A percentile compares a stretch with the other conserved stretches of the same genome.
Evolutionary conservation across 1,140 invertebrate species (phyloP).

Genomic region (Musca domestica): DNA sequence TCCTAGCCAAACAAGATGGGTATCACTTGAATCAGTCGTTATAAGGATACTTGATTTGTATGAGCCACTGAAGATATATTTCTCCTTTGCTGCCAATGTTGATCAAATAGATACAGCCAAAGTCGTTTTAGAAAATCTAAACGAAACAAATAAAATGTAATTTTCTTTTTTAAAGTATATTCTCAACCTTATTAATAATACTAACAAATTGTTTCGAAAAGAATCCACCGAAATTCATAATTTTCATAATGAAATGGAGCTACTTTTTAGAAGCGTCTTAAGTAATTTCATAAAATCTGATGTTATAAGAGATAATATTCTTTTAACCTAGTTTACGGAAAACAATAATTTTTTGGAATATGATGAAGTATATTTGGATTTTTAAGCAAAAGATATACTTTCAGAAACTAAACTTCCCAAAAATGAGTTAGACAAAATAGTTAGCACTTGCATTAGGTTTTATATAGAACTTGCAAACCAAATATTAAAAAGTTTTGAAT

Average conservation of each 20-base stretch:
- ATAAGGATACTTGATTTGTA: too few species aligned
- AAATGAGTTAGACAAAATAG: too few species aligned
- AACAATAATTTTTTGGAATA: neutral
- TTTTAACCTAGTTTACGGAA: neutral
- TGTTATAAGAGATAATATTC: neutral
- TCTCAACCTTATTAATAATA: too few species aligned
- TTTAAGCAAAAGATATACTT: too few species aligned
- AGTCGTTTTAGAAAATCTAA: too few species aligned
- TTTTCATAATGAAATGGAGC: neutral
- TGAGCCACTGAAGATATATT: too few species aligned
- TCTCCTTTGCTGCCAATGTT: too few species aligned
- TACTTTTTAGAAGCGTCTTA: too few species aligned
- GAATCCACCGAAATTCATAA: slow-evolving; percentile 9
- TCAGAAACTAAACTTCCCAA: too few species aligned
- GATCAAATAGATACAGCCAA: too few species aligned
- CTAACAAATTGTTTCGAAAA: slow-evolving; percentile 5
- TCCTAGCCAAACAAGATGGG: neutral
- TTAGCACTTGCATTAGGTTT: slow-evolving; percentile 1
- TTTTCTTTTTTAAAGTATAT: too few species aligned
- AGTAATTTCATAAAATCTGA: slow-evolving; percentile 8
- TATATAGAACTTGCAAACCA: neutral
- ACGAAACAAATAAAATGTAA: too few species aligned
- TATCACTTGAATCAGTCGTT: neutral
- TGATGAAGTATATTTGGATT: neutral
- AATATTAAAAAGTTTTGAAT: neutral